Evolutionary conservation across 2,113 vertebrate genomes (phyloP), one percentile per base, ranked within the genome.

Genomic region (Promerops cafer): DNA sequence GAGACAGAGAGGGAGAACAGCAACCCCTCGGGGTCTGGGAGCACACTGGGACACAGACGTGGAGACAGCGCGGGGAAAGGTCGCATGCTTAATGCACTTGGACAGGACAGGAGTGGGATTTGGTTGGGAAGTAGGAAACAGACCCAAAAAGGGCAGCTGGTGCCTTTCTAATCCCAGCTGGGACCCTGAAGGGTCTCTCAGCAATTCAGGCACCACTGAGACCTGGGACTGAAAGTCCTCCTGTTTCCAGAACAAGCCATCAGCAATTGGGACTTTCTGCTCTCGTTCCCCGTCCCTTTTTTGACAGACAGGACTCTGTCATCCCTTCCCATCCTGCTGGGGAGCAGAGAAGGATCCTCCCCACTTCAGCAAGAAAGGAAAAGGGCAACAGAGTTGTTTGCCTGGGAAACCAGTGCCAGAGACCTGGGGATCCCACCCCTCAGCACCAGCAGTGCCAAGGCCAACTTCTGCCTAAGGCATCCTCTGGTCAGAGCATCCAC

Each of bases 401-500:
- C 47, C 89, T 42, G 44, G 35, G 69, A 91, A 75, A 89, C 18
- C 79, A 83, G 92, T 90, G 86, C 94, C 95, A 93, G 94, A 95
- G 82, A 91, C 92, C 88, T 93, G 90, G 83, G 83, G 64, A 88
- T 56, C 31, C 44, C 85, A 69, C 31, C 42, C 83, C 79, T 64
- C 35, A 24, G 63, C 40, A 61, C 7, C 66, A 64, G 40, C 78
- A 72, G 3, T 3, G 42, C 79, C 31, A 6, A 52, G 49, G 28
- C 27, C 77, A 87, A 8, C 64, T 50, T 63, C 6, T 68, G 26
- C 54, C 84, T 49, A 26, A 42, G 0, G 20, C 53, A 49, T 31
- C 44, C 11, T 72, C 42, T 75, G 47, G 16, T 13, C 50, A 82
- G 74, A 76, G 70, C 68, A 78, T 1, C 76, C 59, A 5, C 3